Percentiles rank a stretch among this genome's conserved stretches.
Conservation (phyloP, 2,113 vertebrate species). For the Ia io region DNA sequence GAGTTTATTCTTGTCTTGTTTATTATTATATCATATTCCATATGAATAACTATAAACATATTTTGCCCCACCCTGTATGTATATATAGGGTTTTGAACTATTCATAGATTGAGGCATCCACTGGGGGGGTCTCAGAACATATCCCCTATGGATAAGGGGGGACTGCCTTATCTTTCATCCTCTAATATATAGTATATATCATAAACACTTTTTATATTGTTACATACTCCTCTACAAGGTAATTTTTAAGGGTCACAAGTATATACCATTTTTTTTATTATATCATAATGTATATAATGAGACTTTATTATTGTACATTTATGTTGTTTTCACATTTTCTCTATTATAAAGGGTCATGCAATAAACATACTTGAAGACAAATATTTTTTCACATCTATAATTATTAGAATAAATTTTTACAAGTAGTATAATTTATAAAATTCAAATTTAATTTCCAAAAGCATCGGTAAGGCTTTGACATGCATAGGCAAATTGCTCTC, state of each 20-base stretch:
- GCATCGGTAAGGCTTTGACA: neutral
- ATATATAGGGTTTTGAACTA: neutral
- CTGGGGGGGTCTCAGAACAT: too few relatives aligned
- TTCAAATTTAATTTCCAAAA: neutral
- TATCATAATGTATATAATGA: constrained; percentile 14
- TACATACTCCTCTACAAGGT: neutral
- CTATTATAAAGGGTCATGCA: neutral
- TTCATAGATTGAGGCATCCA: neutral
- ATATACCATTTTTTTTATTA: neutral
- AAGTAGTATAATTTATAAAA: constrained; percentile 1
- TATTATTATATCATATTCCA: neutral
- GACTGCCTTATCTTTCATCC: neutral
- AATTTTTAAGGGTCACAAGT: neutral
- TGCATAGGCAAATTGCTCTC: neutral
- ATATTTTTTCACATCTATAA: neutral
- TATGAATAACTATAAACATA: neutral
- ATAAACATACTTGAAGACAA: neutral
- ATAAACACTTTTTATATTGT: neutral
- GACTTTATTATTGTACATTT: neutral
- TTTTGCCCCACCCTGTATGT: neutral
- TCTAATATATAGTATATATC: neutral
- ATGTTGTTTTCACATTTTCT: constrained; percentile 11
- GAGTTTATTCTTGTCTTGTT: neutral
- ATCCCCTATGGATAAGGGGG: neutral
- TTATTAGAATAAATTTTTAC: constrained; percentile 1